Evolutionary conservation across 2,888 invertebrate species (phyloP).

Genomic region (Erebia aethiops): DNA sequence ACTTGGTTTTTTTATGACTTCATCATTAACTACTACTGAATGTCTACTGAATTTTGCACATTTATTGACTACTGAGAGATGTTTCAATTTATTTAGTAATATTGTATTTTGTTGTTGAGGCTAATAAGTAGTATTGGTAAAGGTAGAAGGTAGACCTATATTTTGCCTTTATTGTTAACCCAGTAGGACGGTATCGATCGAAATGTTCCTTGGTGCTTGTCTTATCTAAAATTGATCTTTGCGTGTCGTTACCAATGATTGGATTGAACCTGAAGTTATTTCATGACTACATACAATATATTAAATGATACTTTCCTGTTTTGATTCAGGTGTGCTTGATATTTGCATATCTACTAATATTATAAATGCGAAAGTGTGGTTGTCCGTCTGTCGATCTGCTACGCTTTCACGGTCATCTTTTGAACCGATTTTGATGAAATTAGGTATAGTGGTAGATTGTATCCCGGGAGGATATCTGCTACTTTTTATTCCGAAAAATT

Average conservation of each 20-base stretch:
- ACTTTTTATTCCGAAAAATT: too few species aligned
- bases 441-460: too few species aligned
- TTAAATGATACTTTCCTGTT: not conserved
- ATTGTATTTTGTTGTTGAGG: not conserved
- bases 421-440: too few species aligned
- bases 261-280: constrained; percentile 22
- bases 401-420: too few species aligned
- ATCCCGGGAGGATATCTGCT: too few species aligned
- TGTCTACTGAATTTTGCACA: not conserved
- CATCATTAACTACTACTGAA: too few species aligned
- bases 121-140: not conserved
- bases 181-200: constrained; percentile 13
- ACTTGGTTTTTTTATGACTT: too few species aligned
- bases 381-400: too few species aligned
- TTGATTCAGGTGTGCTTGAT: not conserved
- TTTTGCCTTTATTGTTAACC: constrained; percentile 5
- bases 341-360: too few species aligned
- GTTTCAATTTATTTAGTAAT: not conserved
- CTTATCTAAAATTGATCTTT: constrained; percentile 48
- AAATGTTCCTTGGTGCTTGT: constrained; percentile 20
- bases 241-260: constrained; percentile 41
- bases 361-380: too few species aligned
- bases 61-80: not conserved
- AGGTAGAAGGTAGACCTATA: not conserved
- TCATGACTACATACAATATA: not conserved